These are phyloP conservation scores for Elaeidobius kamerunicus DNA, from an alignment of 2,888 invertebrate species.

Conservation along the genomic window DNA sequence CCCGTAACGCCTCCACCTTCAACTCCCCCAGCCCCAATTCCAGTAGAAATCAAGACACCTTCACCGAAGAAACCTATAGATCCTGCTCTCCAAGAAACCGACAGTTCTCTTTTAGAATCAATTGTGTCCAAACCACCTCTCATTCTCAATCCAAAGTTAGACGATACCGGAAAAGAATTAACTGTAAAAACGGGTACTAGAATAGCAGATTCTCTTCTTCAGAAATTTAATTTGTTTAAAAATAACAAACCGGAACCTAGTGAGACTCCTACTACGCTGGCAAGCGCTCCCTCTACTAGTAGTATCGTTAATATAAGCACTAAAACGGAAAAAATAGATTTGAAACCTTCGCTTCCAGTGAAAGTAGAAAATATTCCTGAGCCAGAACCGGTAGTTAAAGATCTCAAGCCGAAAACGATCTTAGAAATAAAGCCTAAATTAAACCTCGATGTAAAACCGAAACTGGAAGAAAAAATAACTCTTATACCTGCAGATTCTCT, in stretches of 20 bases:
- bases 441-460: slow-evolving; percentile 8
- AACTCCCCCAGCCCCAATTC: neutral
- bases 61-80: slow-evolving; percentile 39
- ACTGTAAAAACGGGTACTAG: slow-evolving; percentile 47
- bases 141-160: slow-evolving; percentile 38
- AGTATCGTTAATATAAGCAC: neutral
- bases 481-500: slow-evolving; percentile 11
- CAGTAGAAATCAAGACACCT: slow-evolving; percentile 12
- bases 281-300: no score
- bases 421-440: slow-evolving; percentile 1
- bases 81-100: slow-evolving; percentile 48
- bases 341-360: no score
- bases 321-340: neutral
- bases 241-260: slow-evolving; percentile 32
- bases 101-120: slow-evolving; percentile 45
- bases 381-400: neutral
- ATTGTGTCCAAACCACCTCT: slow-evolving; percentile 43
- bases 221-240: slow-evolving; percentile 47
- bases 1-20: neutral
- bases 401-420: neutral
- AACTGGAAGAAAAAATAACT: slow-evolving; percentile 11
- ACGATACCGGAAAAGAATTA: slow-evolving; percentile 46
- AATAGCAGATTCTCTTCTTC: slow-evolving; percentile 48
- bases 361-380: slow-evolving; percentile 2
- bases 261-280: no score